Conservation (phyloP, 2,797 vertebrate genomes). For the Chaenodraco wilsoni region DNA sequence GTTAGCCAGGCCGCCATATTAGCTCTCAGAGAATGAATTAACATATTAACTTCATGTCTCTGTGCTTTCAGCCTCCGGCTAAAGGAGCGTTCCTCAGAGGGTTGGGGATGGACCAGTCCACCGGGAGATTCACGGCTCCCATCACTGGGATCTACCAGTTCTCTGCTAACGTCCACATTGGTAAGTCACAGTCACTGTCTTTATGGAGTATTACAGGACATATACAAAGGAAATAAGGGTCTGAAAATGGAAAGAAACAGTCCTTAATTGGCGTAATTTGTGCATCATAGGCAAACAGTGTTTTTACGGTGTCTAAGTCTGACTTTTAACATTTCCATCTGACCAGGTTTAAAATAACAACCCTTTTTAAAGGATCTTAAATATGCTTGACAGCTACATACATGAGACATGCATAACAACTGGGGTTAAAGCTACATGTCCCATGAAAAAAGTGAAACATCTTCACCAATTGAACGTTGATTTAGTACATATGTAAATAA, state of each 20-base stretch:
- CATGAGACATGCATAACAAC: neutral
- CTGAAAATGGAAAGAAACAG: neutral
- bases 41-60: neutral
- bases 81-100: constrained; percentile 95
- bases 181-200: constrained; percentile 77
- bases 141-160: constrained; percentile 96
- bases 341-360: too few relatives aligned
- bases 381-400: neutral
- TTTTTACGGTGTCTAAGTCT: too few relatives aligned
- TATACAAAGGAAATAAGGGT: constrained; percentile 4
- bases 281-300: too few relatives aligned
- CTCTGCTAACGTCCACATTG: constrained; percentile 93
- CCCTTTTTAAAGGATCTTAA: neutral
- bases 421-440: neutral
- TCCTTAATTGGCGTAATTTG: neutral
- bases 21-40: neutral
- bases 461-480: neutral
- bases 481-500: neutral
- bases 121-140: constrained; percentile 93
- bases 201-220: constrained; percentile 1
- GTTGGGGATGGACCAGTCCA: constrained; percentile 89
- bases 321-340: too few relatives aligned
- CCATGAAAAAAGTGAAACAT: neutral
- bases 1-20: neutral
- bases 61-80: constrained; percentile 86